Percentiles rank a stretch among this genome's conserved stretches.
phyloP scores from a whole-genome alignment of 2,113 vertebrate species.

The Acinonyx jubatus region DNA sequence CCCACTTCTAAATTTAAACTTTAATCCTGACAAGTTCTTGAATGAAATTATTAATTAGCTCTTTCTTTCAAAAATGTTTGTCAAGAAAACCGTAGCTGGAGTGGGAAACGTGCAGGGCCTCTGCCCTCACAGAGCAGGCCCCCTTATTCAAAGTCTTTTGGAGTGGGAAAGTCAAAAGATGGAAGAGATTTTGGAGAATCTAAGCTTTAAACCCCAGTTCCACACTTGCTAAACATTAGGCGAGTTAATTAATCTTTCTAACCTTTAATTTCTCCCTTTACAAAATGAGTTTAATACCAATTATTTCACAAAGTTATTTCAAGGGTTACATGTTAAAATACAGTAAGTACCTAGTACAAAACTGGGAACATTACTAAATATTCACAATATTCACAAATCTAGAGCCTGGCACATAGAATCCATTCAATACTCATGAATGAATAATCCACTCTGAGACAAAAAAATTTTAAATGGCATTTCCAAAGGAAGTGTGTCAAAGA shows the following conservation, averaged over 20 bases:
- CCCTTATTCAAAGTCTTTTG: not conserved
- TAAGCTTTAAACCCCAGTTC: not conserved
- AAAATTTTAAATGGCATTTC: slow-evolving; percentile 30
- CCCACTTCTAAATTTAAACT: not conserved
- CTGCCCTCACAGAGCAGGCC: not conserved
- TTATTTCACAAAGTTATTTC: not conserved
- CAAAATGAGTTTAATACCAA: slow-evolving; percentile 32
- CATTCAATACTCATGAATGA: not conserved
- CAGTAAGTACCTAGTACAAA: not conserved
- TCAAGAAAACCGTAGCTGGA: not conserved
- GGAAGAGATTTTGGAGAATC: not conserved
- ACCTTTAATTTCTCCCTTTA: not conserved
- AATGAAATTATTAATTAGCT: not conserved
- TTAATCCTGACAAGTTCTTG: not conserved
- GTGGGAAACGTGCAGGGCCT: not conserved
- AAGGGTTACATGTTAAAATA: slow-evolving; percentile 1
- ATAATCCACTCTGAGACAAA: not conserved
- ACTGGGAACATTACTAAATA: not conserved
- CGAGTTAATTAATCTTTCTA: not conserved
- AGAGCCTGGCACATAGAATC: not conserved
- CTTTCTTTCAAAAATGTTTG: not conserved
- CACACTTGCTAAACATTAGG: not conserved
- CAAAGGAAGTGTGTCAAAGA: not conserved
- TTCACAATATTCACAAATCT: not conserved
- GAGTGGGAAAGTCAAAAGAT: not conserved